Base-by-base conservation (phyloP, 2,797 vertebrate genomes). In the Anabacerthia variegaticeps region DNA sequence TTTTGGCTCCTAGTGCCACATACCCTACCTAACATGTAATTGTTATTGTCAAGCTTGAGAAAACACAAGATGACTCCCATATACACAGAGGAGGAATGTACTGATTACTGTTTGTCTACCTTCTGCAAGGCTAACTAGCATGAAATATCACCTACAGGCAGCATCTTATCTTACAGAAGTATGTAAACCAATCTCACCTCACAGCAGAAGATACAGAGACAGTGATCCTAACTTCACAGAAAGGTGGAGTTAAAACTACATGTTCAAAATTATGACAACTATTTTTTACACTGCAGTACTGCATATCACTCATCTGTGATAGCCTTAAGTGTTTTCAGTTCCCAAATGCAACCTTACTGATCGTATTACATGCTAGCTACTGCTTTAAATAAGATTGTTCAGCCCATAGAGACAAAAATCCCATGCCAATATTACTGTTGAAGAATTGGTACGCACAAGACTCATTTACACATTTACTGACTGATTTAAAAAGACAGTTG, bases 361-460 rank as follows among this genome's bases (percentile, higher is more conserved):
- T 44, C 54, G 68, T 1, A 0, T 36, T 90, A 62, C 12, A 39
- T 23, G 28, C 14, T 54, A 34, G 41, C 26, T 61, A 72, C 21
- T 28, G 55, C 23, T 76, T 88, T 89, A 56, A 75, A 84, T 13
- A 75, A 14, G 11, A 14, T 32, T 63, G 48, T 32, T 75, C 18
- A 56, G 32, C 28, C 12, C 58, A 76, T 2, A 15, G 19, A 67
- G 8, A 39, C 22, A 88, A 80, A 91, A 84, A n/a, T 6, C 14
- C 37, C 26, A 13, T 1, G 2, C 5, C 9, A 44, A 2, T 32
- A 43, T 26, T 48, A 54, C 1, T 27, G 48, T 13, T 67, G n/a
- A 83, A 56, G 9, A 74, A 46, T 7, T n/a, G 52, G 48, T 30
- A 44, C 14, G 58, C 27, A 28, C 19, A 65, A 37, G 34, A 66